phyloP scores from a whole-genome alignment of 2,888 invertebrate genomes.

The Spialia ferax region DNA sequence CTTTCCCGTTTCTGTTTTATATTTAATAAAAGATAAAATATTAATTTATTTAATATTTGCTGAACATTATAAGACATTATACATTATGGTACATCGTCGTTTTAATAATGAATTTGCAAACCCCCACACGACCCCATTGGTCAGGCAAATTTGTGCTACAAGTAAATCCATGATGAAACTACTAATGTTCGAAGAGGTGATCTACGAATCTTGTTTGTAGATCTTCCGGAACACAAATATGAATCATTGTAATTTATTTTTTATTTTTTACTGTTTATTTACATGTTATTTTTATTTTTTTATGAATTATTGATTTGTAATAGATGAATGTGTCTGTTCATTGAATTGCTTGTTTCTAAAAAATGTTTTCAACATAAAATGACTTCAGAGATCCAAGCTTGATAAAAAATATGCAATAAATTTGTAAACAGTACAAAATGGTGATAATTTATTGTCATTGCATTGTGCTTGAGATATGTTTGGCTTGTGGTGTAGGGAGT shows the following conservation, averaged over 20 bases:
- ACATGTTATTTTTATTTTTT: slow-evolving; percentile 71
- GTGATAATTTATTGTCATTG: neutral
- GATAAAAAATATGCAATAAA: neutral
- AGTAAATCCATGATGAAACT: neutral
- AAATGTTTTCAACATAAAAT: neutral
- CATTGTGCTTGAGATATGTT: neutral
- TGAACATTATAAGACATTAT: too few species aligned
- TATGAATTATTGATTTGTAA: slow-evolving; percentile 76
- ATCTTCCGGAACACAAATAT: slow-evolving; percentile 38
- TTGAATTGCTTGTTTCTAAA: slow-evolving; percentile 31
- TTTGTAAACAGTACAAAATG: neutral
- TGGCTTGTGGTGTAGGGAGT: slow-evolving; percentile 18
- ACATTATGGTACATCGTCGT: too few species aligned
- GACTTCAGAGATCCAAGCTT: slow-evolving; percentile 8
- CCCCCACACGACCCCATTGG: neutral
- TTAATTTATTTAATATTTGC: too few species aligned
- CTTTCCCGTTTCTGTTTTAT: too few species aligned
- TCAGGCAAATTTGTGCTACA: neutral
- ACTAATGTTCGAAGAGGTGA: neutral
- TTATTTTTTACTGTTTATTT: slow-evolving; percentile 76
- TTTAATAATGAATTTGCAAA: too few species aligned
- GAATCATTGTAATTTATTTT: slow-evolving; percentile 78
- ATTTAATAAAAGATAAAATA: too few species aligned
- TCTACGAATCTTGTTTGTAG: slow-evolving; percentile 35
- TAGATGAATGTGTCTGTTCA: slow-evolving; percentile 61